Percentiles rank a stretch among this genome's conserved stretches.
phyloP scores from a whole-genome alignment of 2,797 vertebrate species.

The Sebastiscus albofasciatus region DNA sequence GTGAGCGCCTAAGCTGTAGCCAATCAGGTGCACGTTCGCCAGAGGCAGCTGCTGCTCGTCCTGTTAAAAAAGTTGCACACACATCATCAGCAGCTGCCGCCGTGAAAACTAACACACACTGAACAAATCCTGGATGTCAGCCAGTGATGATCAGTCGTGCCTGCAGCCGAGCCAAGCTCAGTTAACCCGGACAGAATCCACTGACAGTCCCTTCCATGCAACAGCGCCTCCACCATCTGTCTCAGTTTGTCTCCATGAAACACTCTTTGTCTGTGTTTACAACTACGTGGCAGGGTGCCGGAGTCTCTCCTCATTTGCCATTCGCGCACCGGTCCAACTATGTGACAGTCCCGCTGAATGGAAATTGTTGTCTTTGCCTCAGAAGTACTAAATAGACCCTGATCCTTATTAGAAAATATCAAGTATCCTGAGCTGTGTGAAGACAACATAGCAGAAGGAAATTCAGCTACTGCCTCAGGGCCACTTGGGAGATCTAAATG shows the following conservation, averaged over 20 bases:
- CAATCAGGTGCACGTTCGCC: constrained; percentile 91
- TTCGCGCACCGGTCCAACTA: constrained; percentile 34
- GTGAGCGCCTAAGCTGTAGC: constrained; percentile 96
- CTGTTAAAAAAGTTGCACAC: constrained; percentile 70
- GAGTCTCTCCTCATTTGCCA: constrained; percentile 11
- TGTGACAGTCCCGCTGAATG: constrained; percentile 31
- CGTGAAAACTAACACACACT: constrained; percentile 11
- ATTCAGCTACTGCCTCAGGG: neutral
- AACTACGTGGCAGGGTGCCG: constrained; percentile 54
- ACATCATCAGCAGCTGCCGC: constrained; percentile 57
- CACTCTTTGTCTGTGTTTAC: constrained; percentile 56
- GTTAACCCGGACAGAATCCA: constrained; percentile 36
- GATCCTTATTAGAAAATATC: neutral
- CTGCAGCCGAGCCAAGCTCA: constrained; percentile 36
- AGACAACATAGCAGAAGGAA: neutral
- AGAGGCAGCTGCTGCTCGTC: constrained; percentile 85
- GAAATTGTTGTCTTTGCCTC: constrained; percentile 9
- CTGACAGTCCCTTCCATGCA: constrained; percentile 38
- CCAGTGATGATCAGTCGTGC: constrained; percentile 37
- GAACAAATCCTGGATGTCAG: constrained; percentile 20
- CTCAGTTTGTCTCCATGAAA: constrained; percentile 54
- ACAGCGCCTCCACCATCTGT: constrained; percentile 59
- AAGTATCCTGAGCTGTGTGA: neutral
- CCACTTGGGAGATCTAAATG: neutral
- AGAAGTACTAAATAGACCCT: constrained; percentile 12